Base-by-base conservation (phyloP, 2,113 vertebrate species). In the Hymenochirus boettgeri region DNA sequence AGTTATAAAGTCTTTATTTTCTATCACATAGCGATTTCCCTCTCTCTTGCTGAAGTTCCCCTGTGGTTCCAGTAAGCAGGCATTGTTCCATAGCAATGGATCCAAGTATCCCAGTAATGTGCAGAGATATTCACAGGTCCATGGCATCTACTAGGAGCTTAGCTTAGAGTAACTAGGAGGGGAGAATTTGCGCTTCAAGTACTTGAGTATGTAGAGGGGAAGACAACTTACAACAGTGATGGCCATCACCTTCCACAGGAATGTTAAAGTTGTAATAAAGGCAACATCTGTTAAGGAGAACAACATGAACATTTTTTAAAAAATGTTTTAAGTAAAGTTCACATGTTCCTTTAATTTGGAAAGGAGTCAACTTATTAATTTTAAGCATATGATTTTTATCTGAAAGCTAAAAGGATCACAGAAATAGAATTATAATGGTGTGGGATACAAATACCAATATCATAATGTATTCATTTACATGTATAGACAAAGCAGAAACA, bases 131-230 rank as follows among this genome's bases (percentile, higher is more conserved):
- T 61, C 53, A 25, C 1, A 57, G 55, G 24, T 54, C 56, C 56
- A 56, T 10, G 48, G 71, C 56, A 81, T n/a, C 75, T 78, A 73
- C 78, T 80, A 91, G 4, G 92, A 93, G 71, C 90, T 91, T 67
- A 99, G 92, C 75, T 99, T 99, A 83, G 92, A 97, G 86, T 99
- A 99, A 83, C 93, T 97, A 1, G 96, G 93, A 0, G 96, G 96
- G 1, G 96, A 96, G 67, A 98, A 95, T 80, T 93, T 98, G 69
- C 96, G 89, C 81, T 93, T 96, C 85, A 99, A 84, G 89, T 94
- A 95, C 82, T 99, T 99, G 81, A 98, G 86, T 65, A 95, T 85
- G 83, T 99, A 98, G 72, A 99, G 96, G n/a, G 96, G 96, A 79
- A 98, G 92, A 83, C 94, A 99, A 93, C 96, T 98, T 80, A 99